A percentile compares a stretch with the other conserved stretches of the same genome.
Conservation (phyloP, 1,140 invertebrate species). For the Hyles vespertilio region DNA sequence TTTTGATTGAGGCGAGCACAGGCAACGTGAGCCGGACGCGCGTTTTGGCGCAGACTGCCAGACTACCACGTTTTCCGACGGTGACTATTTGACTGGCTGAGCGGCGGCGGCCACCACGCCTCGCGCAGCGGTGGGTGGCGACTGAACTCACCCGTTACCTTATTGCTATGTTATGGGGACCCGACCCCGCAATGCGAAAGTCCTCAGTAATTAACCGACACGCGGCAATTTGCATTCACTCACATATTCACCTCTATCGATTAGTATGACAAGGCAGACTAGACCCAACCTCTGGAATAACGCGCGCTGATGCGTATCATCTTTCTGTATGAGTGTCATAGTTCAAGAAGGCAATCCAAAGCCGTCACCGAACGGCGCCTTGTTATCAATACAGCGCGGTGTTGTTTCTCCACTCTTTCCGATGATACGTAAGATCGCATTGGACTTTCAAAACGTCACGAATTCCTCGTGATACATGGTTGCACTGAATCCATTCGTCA, state of each 20-base stretch:
- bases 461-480: slow-evolving; percentile 8
- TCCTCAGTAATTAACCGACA: slow-evolving; percentile 41
- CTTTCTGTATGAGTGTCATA: too few relatives aligned
- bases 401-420: too few relatives aligned
- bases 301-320: neutral
- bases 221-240: slow-evolving; percentile 34
- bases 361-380: too few relatives aligned
- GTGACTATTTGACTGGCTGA: slow-evolving; percentile 60
- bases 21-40: slow-evolving; percentile 40
- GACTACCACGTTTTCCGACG: slow-evolving; percentile 53
- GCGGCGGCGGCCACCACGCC: slow-evolving; percentile 53
- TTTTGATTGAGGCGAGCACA: slow-evolving; percentile 23
- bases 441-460: neutral
- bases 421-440: too few relatives aligned
- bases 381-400: too few relatives aligned
- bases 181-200: slow-evolving; percentile 63
- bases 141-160: slow-evolving; percentile 69
- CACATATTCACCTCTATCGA: slow-evolving; percentile 15
- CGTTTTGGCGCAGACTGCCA: slow-evolving; percentile 62
- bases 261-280: slow-evolving; percentile 2
- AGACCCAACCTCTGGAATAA: neutral
- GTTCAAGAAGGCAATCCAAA: too few relatives aligned
- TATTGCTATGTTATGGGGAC: slow-evolving; percentile 69
- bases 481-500: slow-evolving; percentile 17
- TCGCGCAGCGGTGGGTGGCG: slow-evolving; percentile 61